Base-by-base conservation (phyloP, 2,888 invertebrate species). In the Salticus scenicus region DNA sequence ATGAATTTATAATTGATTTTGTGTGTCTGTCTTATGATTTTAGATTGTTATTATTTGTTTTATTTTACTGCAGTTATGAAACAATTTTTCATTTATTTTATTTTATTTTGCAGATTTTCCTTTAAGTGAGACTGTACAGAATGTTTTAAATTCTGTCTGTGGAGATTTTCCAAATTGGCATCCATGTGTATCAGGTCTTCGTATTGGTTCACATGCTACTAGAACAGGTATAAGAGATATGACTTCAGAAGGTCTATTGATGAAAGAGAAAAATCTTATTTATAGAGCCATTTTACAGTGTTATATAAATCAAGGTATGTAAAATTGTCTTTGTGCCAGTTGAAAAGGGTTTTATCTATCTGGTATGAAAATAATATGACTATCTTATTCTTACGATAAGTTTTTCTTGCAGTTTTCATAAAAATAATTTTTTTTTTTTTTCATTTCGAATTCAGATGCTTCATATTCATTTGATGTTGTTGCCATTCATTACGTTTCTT, bases 71-170 rank as follows among this genome's bases (percentile, higher is more conserved):
- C n/a, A n/a, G n/a, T n/a, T n/a, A n/a, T n/a, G n/a, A n/a, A n/a
- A n/a, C n/a, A n/a, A n/a, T n/a, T n/a, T n/a, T n/a, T n/a, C n/a
- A n/a, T n/a, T n/a, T n/a, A n/a, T n/a, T n/a, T n/a, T n/a, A n/a
- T n/a, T n/a, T n/a, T n/a, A n/a, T n/a, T 57, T 1, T 66, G 8
- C 27, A 83, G 83, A 83, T 73, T 83, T 83, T 73, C 83, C 83
- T 24, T 51, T 83, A 67, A 83, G 83, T 57, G 41, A 42, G 30
- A n/a, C 41, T 24, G 77, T 24, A 30, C 30, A 77, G 67, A 20
- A 24, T 51, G 41, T 47, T 51, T 47, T 77, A 17, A 12, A 14
- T 14, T 31, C 63, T 31, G n/a, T 30, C 0, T 17, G 27, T 24
- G 28, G 14, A 0, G 33, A 27, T 24, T 67, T 28, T 41, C 67